phyloP scores from a whole-genome alignment of 2,113 vertebrate species.

The Sylvia atricapilla region DNA sequence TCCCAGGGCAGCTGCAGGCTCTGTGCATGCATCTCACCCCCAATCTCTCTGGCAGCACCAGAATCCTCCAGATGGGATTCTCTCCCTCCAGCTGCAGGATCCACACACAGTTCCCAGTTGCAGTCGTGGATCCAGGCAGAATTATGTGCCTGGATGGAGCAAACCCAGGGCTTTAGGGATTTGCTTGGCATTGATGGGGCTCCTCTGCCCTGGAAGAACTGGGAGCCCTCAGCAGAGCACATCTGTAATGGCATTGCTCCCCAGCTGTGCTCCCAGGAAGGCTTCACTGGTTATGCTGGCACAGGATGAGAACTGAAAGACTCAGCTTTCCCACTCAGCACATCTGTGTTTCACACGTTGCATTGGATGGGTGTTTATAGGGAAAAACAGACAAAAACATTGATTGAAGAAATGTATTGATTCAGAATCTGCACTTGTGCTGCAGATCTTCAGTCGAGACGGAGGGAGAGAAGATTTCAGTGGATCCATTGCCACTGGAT shows the following conservation, averaged over 20 bases:
- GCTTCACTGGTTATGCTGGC: background rate
- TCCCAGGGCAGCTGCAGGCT: background rate
- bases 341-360: background rate
- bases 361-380: conserved; percentile 34
- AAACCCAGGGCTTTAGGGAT: background rate
- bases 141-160: background rate
- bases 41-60: rapidly evolving
- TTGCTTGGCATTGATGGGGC: background rate
- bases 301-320: background rate
- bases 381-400: conserved; percentile 40
- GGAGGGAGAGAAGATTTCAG: background rate
- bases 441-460: background rate
- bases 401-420: background rate
- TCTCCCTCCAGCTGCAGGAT: background rate
- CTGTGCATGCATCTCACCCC: rapidly evolving
- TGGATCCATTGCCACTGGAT: background rate
- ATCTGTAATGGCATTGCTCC: background rate
- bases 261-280: background rate
- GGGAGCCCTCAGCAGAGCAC: background rate
- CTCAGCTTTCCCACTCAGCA: conserved; percentile 21
- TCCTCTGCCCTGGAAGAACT: background rate
- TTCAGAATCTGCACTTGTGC: background rate
- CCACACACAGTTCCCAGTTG: background rate
- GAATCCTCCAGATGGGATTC: background rate
- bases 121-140: background rate